Evolutionary conservation across 2,797 vertebrate genomes (phyloP).

Genomic region (Otolemur crassicaudatus): DNA sequence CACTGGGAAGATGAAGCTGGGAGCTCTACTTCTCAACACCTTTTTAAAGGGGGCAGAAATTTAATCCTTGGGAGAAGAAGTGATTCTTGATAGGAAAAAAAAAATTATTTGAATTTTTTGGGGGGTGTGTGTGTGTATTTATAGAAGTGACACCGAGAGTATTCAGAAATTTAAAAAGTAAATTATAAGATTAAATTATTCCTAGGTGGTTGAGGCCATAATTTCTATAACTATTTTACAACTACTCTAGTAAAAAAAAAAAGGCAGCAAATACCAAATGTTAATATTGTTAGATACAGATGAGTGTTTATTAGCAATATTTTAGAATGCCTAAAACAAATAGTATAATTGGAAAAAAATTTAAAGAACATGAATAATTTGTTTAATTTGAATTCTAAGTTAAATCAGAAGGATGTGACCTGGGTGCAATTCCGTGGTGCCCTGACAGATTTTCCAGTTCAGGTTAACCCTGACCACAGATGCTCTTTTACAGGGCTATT

Average conservation of each 20-base stretch:
- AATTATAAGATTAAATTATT: conserved; percentile 42
- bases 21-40: not conserved
- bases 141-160: conserved; percentile 57
- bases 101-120: not conserved
- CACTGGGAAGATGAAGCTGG: not conserved
- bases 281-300: conserved; percentile 47
- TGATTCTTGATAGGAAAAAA: conserved; percentile 21
- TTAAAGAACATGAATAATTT: conserved; percentile 12
- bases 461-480: not conserved
- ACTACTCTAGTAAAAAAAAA: not conserved
- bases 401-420: not conserved
- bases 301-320: not conserved
- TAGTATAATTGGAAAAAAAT: not conserved
- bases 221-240: conserved; percentile 46
- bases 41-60: conserved; percentile 55
- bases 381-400: conserved; percentile 42
- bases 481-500: not conserved
- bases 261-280: conserved; percentile 12
- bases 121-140: not conserved
- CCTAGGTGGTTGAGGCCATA: conserved; percentile 8
- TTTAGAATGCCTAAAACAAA: not conserved
- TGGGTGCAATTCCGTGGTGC: not conserved
- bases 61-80: conserved; percentile 48
- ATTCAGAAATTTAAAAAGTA: conserved; percentile 46
- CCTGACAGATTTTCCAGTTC: conserved; percentile 23